phyloP scores from a whole-genome alignment of 2,113 vertebrate species.

The Carassius carassius region DNA sequence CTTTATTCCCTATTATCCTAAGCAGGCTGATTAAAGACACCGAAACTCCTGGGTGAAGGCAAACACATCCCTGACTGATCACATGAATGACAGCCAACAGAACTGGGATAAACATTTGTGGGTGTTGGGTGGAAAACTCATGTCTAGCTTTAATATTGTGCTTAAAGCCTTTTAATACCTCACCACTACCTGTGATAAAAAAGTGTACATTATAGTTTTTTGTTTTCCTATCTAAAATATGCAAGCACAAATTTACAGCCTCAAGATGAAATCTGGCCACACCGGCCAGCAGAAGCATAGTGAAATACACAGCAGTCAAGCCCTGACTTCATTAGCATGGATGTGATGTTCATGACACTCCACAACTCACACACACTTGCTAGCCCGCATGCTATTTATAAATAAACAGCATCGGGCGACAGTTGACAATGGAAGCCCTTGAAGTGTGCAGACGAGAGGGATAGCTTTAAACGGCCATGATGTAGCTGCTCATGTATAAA shows the following conservation, averaged over 20 bases:
- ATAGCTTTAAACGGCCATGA: conserved; percentile 56
- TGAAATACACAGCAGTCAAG: conserved; percentile 11
- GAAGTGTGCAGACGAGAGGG: conserved; percentile 43
- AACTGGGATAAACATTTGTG: conserved; percentile 34
- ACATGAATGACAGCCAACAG: conserved; percentile 48
- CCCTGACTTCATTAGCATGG: conserved; percentile 16
- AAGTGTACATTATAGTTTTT: no score
- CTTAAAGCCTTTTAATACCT: background rate
- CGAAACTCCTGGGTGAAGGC: background rate
- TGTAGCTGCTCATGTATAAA: conserved; percentile 61
- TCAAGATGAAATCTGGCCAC: conserved; percentile 1
- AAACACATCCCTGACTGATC: conserved; percentile 19
- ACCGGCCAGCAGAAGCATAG: background rate
- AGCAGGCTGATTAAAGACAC: conserved; percentile 27
- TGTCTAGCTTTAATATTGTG: background rate
- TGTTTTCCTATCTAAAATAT: background rate
- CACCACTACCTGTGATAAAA: background rate
- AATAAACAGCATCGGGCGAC: conserved; percentile 48
- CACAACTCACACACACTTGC: background rate
- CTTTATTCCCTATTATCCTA: conserved; percentile 22
- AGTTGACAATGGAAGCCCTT: conserved; percentile 34
- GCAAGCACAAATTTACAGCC: background rate
- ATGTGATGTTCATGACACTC: background rate
- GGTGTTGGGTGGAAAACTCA: background rate
- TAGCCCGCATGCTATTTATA: conserved; percentile 13